Base-by-base conservation (phyloP, 2,797 vertebrate species). In the Scleropages formosus region DNA sequence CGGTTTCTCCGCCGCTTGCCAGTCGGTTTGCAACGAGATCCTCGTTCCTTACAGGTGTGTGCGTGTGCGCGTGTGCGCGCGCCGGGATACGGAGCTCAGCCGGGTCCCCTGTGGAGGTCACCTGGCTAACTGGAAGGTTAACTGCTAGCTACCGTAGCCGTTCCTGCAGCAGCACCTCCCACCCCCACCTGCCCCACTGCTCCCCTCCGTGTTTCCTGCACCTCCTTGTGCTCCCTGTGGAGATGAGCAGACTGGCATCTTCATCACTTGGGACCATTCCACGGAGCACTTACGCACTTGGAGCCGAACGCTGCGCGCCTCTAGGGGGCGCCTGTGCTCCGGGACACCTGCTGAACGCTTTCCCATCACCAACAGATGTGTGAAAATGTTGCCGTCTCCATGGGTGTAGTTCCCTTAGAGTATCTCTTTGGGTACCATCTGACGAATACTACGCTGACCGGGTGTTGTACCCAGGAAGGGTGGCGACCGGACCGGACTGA, bases 281-380 rank as follows among this genome's bases (percentile, higher is more conserved):
- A 22, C 26, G 62, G 26, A 27, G 26, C 31, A 18, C 7, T 31
- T 26, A 31, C 31, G 15, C 24, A 26, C 31, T 47, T n/a, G 20
- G 46, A 20, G 20, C 10, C 46, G 39, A 47, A 47, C 47, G 68
- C 66, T 68, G n/a, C 47, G 20, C 20, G 46, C 44, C 39, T 47
- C 46, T 51, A 68, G 49, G 26, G 68, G n/a, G 16, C 49, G 26
- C 16, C 13, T 70, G 22, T 70, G 56, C 20, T 31, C 49, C 49
- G 24, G 3, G 68, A 18, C 31, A 39, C 6, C 31, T 16, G 1
- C 49, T 56, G 20, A 69, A 51, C 68, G 24, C 46, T 53, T 53
- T 53, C 67, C 20, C 49, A 20, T 53, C 47, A 53, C 68, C 24
- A 24, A 53, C 51, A 70, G 51, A 26, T 53, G 67, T 67, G 22